Evolutionary conservation across 2,797 vertebrate species (phyloP).

Genomic region (Clarias pachynema): DNA sequence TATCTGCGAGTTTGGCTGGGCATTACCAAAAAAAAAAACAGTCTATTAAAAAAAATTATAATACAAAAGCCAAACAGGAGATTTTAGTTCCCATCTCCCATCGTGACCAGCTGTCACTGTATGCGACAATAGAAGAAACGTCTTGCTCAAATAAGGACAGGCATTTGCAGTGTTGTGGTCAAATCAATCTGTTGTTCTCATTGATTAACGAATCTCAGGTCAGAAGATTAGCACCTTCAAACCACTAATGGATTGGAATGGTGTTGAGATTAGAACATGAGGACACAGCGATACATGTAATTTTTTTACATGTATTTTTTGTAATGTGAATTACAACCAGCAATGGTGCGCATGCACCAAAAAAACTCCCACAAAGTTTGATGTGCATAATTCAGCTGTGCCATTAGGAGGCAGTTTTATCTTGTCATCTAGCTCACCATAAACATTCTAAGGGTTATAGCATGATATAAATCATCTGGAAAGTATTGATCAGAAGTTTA

Average conservation of each 20-base stretch:
- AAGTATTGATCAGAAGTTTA: constrained; percentile 51
- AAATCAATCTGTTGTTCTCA: constrained; percentile 72
- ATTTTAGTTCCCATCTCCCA: not conserved
- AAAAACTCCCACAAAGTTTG: constrained; percentile 7
- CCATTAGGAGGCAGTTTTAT: constrained; percentile 43
- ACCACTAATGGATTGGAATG: constrained; percentile 55
- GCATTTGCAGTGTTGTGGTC: constrained; percentile 49
- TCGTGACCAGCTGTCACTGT: constrained; percentile 17
- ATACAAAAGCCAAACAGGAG: not conserved
- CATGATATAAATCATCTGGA: constrained; percentile 50
- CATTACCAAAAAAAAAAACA: not conserved
- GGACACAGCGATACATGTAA: not conserved
- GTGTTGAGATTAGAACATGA: constrained; percentile 40
- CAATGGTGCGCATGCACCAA: constrained; percentile 4
- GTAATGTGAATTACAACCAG: not conserved
- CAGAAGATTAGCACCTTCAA: constrained; percentile 64
- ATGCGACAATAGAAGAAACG: constrained; percentile 31
- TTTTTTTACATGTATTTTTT: too few relatives aligned
- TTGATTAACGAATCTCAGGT: constrained; percentile 70
- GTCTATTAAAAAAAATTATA: not conserved
- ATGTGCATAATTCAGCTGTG: constrained; percentile 30
- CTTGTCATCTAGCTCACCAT: constrained; percentile 37
- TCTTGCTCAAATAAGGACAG: constrained; percentile 41
- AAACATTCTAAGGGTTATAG: constrained; percentile 48
- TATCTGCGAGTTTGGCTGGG: not conserved